A percentile compares a stretch with the other conserved stretches of the same genome.
Evolutionary conservation across 2,113 vertebrate genomes (phyloP).

Genomic region (Gobio gobio): DNA sequence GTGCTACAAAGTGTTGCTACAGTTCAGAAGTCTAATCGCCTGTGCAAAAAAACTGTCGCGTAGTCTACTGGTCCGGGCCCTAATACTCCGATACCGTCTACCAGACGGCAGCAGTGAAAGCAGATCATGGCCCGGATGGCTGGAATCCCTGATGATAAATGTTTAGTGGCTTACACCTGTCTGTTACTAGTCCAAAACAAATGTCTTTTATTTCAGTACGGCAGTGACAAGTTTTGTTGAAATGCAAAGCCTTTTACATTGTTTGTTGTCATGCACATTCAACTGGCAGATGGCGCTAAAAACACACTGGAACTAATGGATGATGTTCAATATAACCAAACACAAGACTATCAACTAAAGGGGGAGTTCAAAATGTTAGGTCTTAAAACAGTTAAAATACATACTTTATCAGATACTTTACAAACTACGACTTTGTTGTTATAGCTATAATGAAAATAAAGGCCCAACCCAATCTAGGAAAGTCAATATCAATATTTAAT

Average conservation of each 20-base stretch:
- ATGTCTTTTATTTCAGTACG: neutral
- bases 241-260: neutral
- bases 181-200: constrained; percentile 53
- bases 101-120: too few relatives aligned
- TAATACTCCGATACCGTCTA: too few relatives aligned
- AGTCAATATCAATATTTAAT: constrained; percentile 82
- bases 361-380: too few relatives aligned
- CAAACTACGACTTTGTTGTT: neutral
- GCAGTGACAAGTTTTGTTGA: neutral
- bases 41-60: too few relatives aligned
- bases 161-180: constrained; percentile 60
- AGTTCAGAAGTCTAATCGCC: too few relatives aligned
- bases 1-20: too few relatives aligned
- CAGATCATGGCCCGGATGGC: too few relatives aligned
- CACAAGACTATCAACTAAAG: neutral
- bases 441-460: constrained; percentile 34
- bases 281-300: constrained; percentile 8
- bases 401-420: neutral
- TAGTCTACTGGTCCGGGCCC: too few relatives aligned
- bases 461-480: constrained; percentile 55
- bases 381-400: neutral
- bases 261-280: neutral
- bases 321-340: neutral
- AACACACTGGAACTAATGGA: neutral
- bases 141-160: too few relatives aligned